phyloP scores from a whole-genome alignment of 2,797 vertebrate species.

The Gambusia yucatana region DNA sequence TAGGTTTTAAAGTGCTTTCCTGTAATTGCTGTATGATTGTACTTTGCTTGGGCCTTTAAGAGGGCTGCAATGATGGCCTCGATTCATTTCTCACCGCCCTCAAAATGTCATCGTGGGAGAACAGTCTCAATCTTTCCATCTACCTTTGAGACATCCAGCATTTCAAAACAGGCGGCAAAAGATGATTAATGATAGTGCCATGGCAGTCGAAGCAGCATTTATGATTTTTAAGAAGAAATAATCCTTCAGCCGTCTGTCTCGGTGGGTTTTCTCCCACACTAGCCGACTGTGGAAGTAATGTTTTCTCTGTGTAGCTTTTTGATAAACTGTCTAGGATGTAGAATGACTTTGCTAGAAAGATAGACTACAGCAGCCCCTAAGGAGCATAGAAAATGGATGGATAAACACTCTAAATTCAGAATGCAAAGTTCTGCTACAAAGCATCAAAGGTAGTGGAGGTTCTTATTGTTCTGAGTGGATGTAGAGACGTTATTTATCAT shows the following conservation, averaged over 20 bases:
- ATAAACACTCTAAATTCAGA: constrained; percentile 7
- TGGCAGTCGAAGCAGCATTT: constrained; percentile 33
- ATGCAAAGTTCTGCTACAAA: constrained; percentile 19
- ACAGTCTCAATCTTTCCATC: constrained; percentile 58
- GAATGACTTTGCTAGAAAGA: constrained; percentile 7
- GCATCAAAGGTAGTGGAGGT: constrained; percentile 25
- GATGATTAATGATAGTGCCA: constrained; percentile 67
- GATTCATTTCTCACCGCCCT: constrained; percentile 67
- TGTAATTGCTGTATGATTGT: constrained; percentile 66
- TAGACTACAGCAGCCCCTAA: not conserved
- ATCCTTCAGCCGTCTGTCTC: constrained; percentile 26
- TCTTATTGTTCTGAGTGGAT: constrained; percentile 33
- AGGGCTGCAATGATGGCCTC: constrained; percentile 63
- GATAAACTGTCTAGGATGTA: constrained; percentile 12
- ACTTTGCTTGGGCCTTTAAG: constrained; percentile 49
- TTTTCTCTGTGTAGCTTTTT: constrained; percentile 22
- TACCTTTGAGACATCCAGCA: constrained; percentile 65
- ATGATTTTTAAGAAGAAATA: constrained; percentile 44
- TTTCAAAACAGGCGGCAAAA: constrained; percentile 63
- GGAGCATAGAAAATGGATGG: constrained; percentile 1
- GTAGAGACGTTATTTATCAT: constrained; percentile 36
- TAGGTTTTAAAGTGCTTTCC: constrained; percentile 39
- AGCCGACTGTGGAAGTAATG: constrained; percentile 18
- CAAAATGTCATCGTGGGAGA: constrained; percentile 62
- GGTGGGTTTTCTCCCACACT: constrained; percentile 17